These are phyloP conservation scores for Cerastoderma edule DNA, from an alignment of 2,888 invertebrate genomes.

Conservation along the genomic window DNA sequence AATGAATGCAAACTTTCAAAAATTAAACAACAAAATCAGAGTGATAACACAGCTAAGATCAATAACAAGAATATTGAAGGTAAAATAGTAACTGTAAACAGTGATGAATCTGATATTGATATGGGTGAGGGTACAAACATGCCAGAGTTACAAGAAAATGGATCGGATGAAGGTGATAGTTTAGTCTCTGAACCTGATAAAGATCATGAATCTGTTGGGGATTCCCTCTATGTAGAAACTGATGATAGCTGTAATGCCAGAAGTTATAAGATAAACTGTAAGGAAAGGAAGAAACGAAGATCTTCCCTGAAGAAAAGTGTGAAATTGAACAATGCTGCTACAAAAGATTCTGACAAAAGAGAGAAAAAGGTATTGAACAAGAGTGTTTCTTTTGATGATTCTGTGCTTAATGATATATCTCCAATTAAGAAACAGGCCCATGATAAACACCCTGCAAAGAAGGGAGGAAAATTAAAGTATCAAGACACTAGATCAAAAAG, in stretches of 20 bases:
- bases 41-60: too few species aligned
- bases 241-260: slow-evolving; percentile 49
- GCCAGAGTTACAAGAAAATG: not conserved
- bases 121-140: not conserved
- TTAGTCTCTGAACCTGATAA: slow-evolving; percentile 13
- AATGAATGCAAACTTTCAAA: too few species aligned
- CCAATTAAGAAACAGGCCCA: slow-evolving; percentile 1
- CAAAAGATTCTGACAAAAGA: not conserved
- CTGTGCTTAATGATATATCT: slow-evolving; percentile 10
- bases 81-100: slow-evolving; percentile 14
- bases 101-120: slow-evolving; percentile 12
- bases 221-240: slow-evolving; percentile 41
- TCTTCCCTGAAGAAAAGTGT: slow-evolving; percentile 23
- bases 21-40: too few species aligned
- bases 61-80: too few species aligned
- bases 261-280: slow-evolving; percentile 35
- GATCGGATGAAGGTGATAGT: not conserved
- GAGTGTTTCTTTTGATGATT: slow-evolving; percentile 20
- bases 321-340: not conserved
- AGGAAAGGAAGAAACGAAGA: slow-evolving; percentile 23
- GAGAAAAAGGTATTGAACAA: not conserved
- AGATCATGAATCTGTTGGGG: slow-evolving; percentile 4
- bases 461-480: not conserved
- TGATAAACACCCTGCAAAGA: not conserved
- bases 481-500: not conserved